Evolutionary conservation across 2,888 invertebrate species (phyloP).

Genomic region (Leptopterna dolabrata): DNA sequence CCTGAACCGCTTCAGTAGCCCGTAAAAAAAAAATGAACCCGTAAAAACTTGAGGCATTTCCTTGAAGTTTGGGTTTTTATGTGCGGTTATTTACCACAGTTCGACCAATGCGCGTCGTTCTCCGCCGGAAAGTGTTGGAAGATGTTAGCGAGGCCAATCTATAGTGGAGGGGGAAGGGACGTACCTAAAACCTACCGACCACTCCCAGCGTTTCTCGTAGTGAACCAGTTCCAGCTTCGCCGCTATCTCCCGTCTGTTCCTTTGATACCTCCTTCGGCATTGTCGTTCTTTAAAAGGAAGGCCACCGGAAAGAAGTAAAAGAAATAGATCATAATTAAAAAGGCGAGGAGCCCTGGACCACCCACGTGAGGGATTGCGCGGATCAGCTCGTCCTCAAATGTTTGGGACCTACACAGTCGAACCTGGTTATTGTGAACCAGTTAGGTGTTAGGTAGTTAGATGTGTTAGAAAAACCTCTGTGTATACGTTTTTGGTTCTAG

Average conservation of each 20-base stretch:
- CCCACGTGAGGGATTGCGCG: neutral
- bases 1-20: too few species aligned
- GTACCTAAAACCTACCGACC: neutral
- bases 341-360: neutral
- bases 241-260: neutral
- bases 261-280: neutral
- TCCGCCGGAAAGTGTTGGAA: neutral
- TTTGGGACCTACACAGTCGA: too few species aligned
- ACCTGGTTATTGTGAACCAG: too few species aligned
- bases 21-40: too few species aligned
- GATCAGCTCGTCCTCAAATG: neutral
- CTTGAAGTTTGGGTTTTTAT: too few species aligned
- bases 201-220: neutral
- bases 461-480: too few species aligned
- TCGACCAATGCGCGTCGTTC: too few species aligned
- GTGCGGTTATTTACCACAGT: too few species aligned
- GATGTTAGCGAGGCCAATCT: neutral
- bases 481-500: too few species aligned
- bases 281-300: neutral
- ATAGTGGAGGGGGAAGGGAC: neutral
- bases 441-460: too few species aligned
- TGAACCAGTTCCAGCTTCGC: neutral
- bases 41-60: too few species aligned
- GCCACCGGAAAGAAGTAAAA: neutral
- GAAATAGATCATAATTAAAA: neutral